Percentiles rank a stretch among this genome's conserved stretches.
These are phyloP conservation scores for Sterna hirundo DNA, from an alignment of 2,113 vertebrate genomes.

Conservation along the genomic window DNA sequence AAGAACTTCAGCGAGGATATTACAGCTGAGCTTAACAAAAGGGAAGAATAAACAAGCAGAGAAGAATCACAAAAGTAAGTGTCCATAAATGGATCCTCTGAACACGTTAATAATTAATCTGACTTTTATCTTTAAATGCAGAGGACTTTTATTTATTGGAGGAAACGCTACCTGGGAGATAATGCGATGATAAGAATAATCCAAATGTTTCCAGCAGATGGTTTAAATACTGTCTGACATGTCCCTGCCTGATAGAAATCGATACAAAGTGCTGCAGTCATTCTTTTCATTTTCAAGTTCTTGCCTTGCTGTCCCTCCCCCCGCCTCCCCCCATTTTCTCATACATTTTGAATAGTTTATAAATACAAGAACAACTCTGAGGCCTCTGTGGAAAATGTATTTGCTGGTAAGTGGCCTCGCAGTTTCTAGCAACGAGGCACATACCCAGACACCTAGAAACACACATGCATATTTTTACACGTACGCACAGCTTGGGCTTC, in stretches of 20 bases:
- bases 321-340: neutral
- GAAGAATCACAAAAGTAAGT: neutral
- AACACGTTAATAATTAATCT: slow-evolving; percentile 10
- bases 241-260: slow-evolving; percentile 16
- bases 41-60: neutral
- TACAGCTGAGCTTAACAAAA: neutral
- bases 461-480: neutral
- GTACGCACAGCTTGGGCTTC: neutral
- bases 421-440: neutral
- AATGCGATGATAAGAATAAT: slow-evolving; percentile 29
- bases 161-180: slow-evolving; percentile 32
- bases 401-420: neutral
- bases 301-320: neutral
- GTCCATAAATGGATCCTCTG: neutral
- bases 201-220: neutral
- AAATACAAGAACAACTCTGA: neutral
- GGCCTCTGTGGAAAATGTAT: neutral
- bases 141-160: slow-evolving; percentile 2
- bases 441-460: neutral
- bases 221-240: slow-evolving; percentile 24
- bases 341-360: slow-evolving; percentile 34
- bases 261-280: neutral
- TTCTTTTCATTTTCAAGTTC: slow-evolving; percentile 44
- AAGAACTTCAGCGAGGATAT: slow-evolving; percentile 13
- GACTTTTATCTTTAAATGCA: neutral